Base-by-base conservation (phyloP, 2,888 invertebrate species). In the Heliconius ethilla region DNA sequence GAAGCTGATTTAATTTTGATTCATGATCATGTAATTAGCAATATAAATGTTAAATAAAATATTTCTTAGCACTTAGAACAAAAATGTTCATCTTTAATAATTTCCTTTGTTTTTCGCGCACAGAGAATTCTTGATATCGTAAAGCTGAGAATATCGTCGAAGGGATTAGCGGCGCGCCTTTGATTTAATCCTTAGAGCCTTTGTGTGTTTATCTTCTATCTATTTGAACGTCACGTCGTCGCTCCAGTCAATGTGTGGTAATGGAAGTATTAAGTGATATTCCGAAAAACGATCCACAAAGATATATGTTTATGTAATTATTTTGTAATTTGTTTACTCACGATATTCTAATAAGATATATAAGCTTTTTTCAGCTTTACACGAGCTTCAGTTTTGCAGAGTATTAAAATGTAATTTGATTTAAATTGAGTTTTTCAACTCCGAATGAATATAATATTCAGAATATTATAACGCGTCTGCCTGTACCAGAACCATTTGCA, bases 111-210 rank as follows among this genome's bases (percentile, higher is more conserved):
- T 76, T 59, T 69, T 45, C 22, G 55, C 25, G 22, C 45, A 76
- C 72, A 76, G 66, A 76, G 65, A 76, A 66, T 72, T 72, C 76
- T 76, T 76, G 70, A 76, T 76, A 70, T 45, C 18, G 33, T 15
- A 25, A 63, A 73, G 37, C 33, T 65, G 55, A 72, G 29, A 76
- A 72, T 59, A 70, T 76, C 72, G 45, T 29, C n/a, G 55, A 25
- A 65, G 33, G 72, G 72, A 72, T 72, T 76, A 76, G 37, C 37
- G 66, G 55, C 72, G n/a, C 66, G 75, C 27, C 72, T 76, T 76
- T 65, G 72, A 76, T 76, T 72, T 76, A 72, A 76, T 76, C 72
- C 72, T 72, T 27, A 55, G 25, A 55, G 72, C 55, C 66, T 76
- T 72, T 76, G 72, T 72, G 70, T 65, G 51, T 25, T 70, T 65